Conservation (phyloP, 2,113 vertebrate species). For the Embiotoca jacksoni region DNA sequence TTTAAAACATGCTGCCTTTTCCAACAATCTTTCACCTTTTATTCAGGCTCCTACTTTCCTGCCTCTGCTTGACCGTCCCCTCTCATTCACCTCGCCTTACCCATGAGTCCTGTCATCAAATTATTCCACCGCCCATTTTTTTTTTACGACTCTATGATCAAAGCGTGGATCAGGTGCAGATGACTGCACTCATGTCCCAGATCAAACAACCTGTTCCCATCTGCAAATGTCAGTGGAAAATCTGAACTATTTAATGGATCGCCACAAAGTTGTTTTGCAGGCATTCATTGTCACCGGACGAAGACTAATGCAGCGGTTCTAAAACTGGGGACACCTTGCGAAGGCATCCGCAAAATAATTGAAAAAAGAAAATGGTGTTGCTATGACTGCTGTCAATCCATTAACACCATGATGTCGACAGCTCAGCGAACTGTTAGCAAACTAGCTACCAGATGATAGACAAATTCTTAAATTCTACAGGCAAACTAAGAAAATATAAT, state of each 20-base stretch:
- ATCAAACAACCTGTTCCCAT: slow-evolving; percentile 3
- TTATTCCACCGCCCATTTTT: neutral
- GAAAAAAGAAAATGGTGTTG: too few relatives aligned
- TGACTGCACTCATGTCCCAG: slow-evolving; percentile 2
- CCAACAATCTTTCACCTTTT: neutral
- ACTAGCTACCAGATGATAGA: too few relatives aligned
- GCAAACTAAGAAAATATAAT: too few relatives aligned
- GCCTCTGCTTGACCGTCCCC: neutral
- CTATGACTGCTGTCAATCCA: too few relatives aligned
- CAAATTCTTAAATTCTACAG: too few relatives aligned
- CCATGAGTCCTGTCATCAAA: neutral
- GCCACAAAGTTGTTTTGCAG: neutral
- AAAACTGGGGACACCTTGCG: neutral
- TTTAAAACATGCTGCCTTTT: neutral
- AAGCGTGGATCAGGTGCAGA: slow-evolving; percentile 3
- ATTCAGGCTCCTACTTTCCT: neutral
- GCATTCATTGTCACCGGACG: neutral
- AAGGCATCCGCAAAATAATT: too few relatives aligned
- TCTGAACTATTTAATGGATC: neutral
- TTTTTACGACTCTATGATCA: slow-evolving; percentile 17
- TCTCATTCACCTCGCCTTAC: neutral
- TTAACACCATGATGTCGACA: too few relatives aligned
- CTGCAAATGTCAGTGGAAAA: neutral
- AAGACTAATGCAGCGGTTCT: neutral
- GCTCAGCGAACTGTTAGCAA: too few relatives aligned